Conservation (phyloP, 2,888 invertebrate species). For the Nemurella pictetii region DNA sequence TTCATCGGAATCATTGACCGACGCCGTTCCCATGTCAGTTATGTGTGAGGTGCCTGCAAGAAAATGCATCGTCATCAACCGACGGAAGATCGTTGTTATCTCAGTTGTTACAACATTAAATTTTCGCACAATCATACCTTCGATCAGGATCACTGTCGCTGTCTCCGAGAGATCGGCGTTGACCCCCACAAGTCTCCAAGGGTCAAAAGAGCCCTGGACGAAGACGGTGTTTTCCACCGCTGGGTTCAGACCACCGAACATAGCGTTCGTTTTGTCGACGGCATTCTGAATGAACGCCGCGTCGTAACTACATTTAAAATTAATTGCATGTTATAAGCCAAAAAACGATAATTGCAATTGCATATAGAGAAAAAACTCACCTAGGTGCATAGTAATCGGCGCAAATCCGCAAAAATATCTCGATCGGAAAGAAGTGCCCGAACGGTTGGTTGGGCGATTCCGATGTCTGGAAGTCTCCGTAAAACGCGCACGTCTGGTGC, state of each 20-base stretch:
- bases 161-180: slow-evolving; percentile 46
- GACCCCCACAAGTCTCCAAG: slow-evolving; percentile 60
- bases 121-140: too few species aligned
- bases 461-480: slow-evolving; percentile 80
- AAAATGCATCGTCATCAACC: too few species aligned
- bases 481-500: slow-evolving; percentile 85
- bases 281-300: slow-evolving; percentile 50
- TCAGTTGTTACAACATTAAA: neutral
- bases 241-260: slow-evolving; percentile 57
- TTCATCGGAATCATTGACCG: neutral
- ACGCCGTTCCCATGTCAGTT: neutral
- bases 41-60: neutral
- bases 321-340: too few species aligned
- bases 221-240: slow-evolving; percentile 61
- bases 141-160: neutral
- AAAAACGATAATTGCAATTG: too few species aligned
- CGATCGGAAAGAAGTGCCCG: slow-evolving; percentile 56
- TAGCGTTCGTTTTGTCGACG: slow-evolving; percentile 54
- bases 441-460: slow-evolving; percentile 64
- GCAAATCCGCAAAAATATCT: slow-evolving; percentile 56
- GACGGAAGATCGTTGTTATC: neutral
- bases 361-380: too few species aligned
- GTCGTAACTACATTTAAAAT: slow-evolving; percentile 44
- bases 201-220: slow-evolving; percentile 62
- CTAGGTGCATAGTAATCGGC: slow-evolving; percentile 53